These are phyloP conservation scores for Brachypodius melanocephalos DNA, from an alignment of 2,113 vertebrate genomes.

Conservation along the genomic window DNA sequence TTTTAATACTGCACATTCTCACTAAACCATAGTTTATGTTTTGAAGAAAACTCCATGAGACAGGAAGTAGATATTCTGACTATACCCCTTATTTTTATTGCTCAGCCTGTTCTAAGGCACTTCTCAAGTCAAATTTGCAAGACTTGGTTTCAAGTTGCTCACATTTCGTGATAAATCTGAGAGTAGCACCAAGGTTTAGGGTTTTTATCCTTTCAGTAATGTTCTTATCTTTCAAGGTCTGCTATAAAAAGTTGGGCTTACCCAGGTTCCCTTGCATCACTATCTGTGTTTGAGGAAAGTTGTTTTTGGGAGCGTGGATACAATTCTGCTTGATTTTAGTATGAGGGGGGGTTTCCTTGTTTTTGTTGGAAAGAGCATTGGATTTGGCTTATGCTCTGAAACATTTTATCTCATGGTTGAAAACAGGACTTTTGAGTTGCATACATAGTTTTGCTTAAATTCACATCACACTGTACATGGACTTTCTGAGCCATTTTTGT, in stretches of 20 bases:
- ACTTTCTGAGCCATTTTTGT: background rate
- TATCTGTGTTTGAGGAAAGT: background rate
- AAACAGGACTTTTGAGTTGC: background rate
- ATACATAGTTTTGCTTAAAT: background rate
- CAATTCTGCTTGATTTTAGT: background rate
- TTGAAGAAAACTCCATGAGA: background rate
- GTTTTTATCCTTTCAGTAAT: background rate
- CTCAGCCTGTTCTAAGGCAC: background rate
- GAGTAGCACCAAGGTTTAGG: background rate
- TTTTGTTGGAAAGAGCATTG: background rate
- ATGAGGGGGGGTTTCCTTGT: background rate
- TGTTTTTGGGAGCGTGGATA: rapidly evolving
- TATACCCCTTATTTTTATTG: background rate
- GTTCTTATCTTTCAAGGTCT: conserved; percentile 4
- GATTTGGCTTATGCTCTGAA: background rate
- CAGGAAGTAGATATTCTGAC: background rate
- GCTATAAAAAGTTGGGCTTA: background rate
- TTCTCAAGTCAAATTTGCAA: background rate
- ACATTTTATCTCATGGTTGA: background rate
- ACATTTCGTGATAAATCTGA: background rate
- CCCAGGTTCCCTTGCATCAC: background rate
- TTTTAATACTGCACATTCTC: background rate
- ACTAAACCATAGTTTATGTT: background rate
- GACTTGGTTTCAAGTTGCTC: background rate
- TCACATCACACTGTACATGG: background rate